A percentile compares a stretch with the other conserved stretches of the same genome.
Conservation (phyloP, 2,888 invertebrate genomes). For the Cephonodes hylas region DNA sequence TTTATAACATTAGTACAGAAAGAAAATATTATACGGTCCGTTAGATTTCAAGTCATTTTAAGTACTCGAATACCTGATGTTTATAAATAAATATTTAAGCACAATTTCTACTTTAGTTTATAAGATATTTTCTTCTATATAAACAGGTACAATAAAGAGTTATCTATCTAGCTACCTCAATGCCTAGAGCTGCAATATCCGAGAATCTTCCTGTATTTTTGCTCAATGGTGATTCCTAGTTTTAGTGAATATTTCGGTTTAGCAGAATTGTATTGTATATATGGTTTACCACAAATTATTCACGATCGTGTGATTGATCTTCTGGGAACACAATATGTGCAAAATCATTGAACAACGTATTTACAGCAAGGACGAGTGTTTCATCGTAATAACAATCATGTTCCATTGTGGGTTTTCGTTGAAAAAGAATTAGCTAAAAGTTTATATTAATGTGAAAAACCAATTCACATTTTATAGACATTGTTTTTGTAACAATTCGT, state of each 20-base stretch:
- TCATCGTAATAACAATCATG: not conserved
- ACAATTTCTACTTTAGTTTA: too few relatives aligned
- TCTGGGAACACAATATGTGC: not conserved
- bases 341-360: not conserved
- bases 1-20: too few relatives aligned
- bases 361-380: not conserved
- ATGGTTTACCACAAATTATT: not conserved
- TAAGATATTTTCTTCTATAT: too few relatives aligned
- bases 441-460: too few relatives aligned
- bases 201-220: not conserved
- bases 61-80: too few relatives aligned
- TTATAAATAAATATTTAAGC: too few relatives aligned
- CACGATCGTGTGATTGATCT: not conserved
- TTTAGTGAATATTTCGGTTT: not conserved
- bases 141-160: too few relatives aligned
- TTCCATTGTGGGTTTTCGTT: not conserved
- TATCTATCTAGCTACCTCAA: too few relatives aligned
- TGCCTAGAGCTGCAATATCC: not conserved
- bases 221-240: not conserved
- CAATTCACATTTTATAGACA: not conserved
- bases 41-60: too few relatives aligned
- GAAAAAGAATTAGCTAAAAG: too few relatives aligned
- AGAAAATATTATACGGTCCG: too few relatives aligned
- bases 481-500: too few relatives aligned
- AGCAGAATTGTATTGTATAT: not conserved